phyloP scores from a whole-genome alignment of 2,888 invertebrate genomes.

The Erpobdella octoculata region DNA sequence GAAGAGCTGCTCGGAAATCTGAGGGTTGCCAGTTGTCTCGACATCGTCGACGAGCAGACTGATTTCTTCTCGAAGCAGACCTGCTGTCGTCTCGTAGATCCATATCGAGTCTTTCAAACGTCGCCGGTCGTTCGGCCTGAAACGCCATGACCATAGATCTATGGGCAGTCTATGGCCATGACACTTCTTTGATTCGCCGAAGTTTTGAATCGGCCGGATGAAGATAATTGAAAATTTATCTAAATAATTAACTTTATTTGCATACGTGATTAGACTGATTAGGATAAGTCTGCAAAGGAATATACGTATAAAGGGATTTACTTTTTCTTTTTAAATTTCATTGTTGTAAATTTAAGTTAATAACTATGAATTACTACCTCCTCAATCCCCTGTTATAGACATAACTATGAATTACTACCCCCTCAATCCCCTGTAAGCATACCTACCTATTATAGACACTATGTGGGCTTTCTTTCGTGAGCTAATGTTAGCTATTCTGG shows the following conservation, averaged over 20 bases:
- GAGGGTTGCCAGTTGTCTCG: constrained; percentile 24
- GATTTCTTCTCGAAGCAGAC: neutral
- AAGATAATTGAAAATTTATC: neutral
- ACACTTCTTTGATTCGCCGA: neutral
- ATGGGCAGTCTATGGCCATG: neutral
- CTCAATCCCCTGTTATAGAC: too few relatives aligned
- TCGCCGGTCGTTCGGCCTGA: neutral
- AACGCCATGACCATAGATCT: neutral
- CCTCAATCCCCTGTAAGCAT: too few relatives aligned
- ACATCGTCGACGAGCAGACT: neutral
- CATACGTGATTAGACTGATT: neutral
- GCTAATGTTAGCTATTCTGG: too few relatives aligned
- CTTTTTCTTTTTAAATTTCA: too few relatives aligned
- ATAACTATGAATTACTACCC: too few relatives aligned
- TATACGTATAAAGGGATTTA: too few relatives aligned
- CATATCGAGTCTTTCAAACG: constrained; percentile 19
- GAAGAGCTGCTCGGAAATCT: constrained; percentile 15
- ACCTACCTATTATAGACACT: too few relatives aligned
- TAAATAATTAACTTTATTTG: neutral
- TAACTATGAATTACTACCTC: too few relatives aligned
- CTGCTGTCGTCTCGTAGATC: constrained; percentile 15
- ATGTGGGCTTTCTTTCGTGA: too few relatives aligned
- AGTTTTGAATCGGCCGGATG: neutral
- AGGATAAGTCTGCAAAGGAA: too few relatives aligned
- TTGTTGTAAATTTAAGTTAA: too few relatives aligned